Percentiles rank a stretch among this genome's conserved stretches.
These are phyloP conservation scores for Agonopterix alstromeriana DNA, from an alignment of 2,888 invertebrate species.

Conservation along the genomic window DNA sequence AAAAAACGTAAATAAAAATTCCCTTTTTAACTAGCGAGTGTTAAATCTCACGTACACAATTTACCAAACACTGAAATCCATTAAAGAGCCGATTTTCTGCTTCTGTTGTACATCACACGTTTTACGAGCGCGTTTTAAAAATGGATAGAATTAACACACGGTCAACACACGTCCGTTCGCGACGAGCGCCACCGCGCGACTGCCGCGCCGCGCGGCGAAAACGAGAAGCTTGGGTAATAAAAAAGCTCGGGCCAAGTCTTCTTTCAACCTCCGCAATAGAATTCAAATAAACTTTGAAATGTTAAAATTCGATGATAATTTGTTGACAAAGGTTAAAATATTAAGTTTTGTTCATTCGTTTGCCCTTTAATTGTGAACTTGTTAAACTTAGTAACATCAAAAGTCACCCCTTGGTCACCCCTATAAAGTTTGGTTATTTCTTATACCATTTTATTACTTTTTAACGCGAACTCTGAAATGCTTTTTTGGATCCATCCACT, in stretches of 20 bases:
- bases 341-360: no score
- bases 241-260: neutral
- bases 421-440: no score
- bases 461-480: no score
- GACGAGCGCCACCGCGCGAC: slow-evolving; percentile 35
- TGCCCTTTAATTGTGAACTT: no score
- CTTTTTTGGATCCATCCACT: no score
- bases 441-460: no score
- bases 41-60: slow-evolving; percentile 18
- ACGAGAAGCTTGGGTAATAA: neutral
- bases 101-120: slow-evolving; percentile 2
- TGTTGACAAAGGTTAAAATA: no score
- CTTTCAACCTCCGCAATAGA: neutral
- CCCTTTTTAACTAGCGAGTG: slow-evolving; percentile 9
- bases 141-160: neutral
- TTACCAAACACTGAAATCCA: slow-evolving; percentile 37
- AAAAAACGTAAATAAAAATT: slow-evolving; percentile 16
- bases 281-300: no score
- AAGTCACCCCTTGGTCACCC: no score
- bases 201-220: slow-evolving; percentile 25
- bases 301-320: no score
- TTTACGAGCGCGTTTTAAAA: neutral
- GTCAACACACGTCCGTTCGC: neutral
- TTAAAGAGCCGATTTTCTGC: slow-evolving; percentile 8
- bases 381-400: no score